Percentiles rank a stretch among this genome's conserved stretches.
Evolutionary conservation across 1,140 invertebrate genomes (phyloP).

Genomic region (Drosophila neocordata): DNA sequence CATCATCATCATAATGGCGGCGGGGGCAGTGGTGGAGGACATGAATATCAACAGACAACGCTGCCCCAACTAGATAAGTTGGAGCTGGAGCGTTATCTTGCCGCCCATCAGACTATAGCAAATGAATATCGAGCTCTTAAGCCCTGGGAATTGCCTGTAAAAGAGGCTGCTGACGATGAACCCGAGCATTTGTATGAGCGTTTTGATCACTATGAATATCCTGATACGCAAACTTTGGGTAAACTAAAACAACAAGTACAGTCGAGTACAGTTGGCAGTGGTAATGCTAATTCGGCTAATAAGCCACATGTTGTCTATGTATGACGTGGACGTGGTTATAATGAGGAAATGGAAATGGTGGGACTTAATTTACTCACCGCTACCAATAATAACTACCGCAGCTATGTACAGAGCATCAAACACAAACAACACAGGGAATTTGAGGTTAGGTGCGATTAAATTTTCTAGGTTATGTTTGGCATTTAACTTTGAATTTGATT

Average conservation of each 20-base stretch:
- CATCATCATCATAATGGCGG: constrained; percentile 9
- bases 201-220: constrained; percentile 82
- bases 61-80: constrained; percentile 79
- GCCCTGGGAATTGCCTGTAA: constrained; percentile 80
- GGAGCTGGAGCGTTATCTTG: constrained; percentile 80
- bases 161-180: constrained; percentile 75
- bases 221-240: constrained; percentile 76
- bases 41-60: constrained; percentile 75
- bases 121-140: constrained; percentile 81
- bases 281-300: constrained; percentile 19
- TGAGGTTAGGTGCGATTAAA: constrained; percentile 19
- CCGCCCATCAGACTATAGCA: constrained; percentile 72
- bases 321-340: constrained; percentile 74
- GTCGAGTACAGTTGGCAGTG: constrained; percentile 23
- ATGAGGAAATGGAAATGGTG: constrained; percentile 55
- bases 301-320: constrained; percentile 82
- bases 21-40: constrained; percentile 19
- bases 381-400: constrained; percentile 68
- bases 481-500: constrained; percentile 26
- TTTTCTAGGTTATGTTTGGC: constrained; percentile 17
- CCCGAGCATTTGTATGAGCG: constrained; percentile 82
- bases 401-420: constrained; percentile 66
- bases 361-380: constrained; percentile 43
- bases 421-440: constrained; percentile 43
- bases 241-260: constrained; percentile 76